phyloP scores from a whole-genome alignment of 2,888 invertebrate genomes.

The Lysandra coridon region DNA sequence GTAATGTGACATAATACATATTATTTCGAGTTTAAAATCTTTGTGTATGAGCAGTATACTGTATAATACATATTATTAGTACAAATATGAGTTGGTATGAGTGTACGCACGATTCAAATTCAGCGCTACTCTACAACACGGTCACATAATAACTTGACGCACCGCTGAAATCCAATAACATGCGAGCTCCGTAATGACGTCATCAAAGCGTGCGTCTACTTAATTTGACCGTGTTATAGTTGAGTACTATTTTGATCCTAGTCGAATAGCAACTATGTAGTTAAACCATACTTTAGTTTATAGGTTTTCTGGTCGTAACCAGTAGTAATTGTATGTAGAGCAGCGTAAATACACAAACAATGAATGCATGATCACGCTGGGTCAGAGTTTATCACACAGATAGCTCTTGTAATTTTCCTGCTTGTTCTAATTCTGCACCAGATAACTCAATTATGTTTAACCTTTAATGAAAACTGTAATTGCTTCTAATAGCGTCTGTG shows the following conservation, averaged over 20 bases:
- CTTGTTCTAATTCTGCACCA: slow-evolving; percentile 64
- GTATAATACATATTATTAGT: no score
- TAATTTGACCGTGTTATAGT: no score
- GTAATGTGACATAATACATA: no score
- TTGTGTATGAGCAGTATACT: no score
- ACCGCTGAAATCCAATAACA: no score
- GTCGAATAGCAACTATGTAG: neutral
- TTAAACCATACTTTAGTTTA: neutral
- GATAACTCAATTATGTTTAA: slow-evolving; percentile 35
- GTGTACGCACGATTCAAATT: no score
- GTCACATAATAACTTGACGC: no score
- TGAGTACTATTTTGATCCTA: neutral
- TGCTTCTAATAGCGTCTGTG: neutral
- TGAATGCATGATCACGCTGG: slow-evolving; percentile 39
- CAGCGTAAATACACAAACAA: slow-evolving; percentile 35
- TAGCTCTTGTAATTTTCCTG: slow-evolving; percentile 66
- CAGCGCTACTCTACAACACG: no score
- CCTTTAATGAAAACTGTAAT: slow-evolving; percentile 3
- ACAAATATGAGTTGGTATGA: no score
- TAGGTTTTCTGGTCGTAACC: neutral
- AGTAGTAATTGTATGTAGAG: slow-evolving; percentile 2
- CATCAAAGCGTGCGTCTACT: no score
- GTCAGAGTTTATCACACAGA: slow-evolving; percentile 62
- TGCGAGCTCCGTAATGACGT: no score
- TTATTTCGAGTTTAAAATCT: no score